These are phyloP conservation scores for Drosophila elegans DNA, from an alignment of 1,140 invertebrate genomes.

Conservation along the genomic window DNA sequence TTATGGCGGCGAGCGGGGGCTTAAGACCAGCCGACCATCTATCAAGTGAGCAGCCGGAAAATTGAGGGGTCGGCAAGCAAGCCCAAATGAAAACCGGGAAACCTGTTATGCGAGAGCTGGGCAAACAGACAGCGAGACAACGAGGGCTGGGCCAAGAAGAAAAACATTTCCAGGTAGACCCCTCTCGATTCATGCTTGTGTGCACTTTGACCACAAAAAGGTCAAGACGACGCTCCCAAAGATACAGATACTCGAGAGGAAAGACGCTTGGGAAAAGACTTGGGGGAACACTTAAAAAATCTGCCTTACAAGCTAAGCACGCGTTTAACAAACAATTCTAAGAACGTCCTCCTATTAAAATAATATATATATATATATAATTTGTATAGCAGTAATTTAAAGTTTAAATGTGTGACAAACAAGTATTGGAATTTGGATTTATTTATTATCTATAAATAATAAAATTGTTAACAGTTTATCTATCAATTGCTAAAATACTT, in stretches of 20 bases:
- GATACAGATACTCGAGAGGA: conserved; percentile 44
- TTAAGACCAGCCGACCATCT: conserved; percentile 55
- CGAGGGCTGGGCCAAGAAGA: conserved; percentile 21
- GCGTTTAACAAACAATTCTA: no score
- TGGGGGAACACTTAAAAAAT: neutral
- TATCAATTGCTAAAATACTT: no score
- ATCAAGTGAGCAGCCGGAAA: conserved; percentile 55
- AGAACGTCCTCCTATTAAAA: neutral
- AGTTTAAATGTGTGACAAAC: no score
- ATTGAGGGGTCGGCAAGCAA: conserved; percentile 13
- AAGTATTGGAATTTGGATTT: no score
- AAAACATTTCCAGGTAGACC: conserved; percentile 48
- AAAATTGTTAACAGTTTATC: no score
- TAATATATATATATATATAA: no score
- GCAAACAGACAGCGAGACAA: conserved; percentile 20
- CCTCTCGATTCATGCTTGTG: conserved; percentile 75
- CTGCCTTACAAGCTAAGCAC: neutral
- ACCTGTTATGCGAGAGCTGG: conserved; percentile 60
- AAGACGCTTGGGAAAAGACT: neutral
- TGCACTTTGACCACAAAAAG: conserved; percentile 82
- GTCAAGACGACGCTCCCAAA: conserved; percentile 69
- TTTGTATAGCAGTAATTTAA: no score
- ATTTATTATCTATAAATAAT: no score
- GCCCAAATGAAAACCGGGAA: conserved; percentile 51
- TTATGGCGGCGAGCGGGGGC: conserved; percentile 57